phyloP scores from a whole-genome alignment of 2,888 invertebrate species.

The Heliconius ismenius region DNA sequence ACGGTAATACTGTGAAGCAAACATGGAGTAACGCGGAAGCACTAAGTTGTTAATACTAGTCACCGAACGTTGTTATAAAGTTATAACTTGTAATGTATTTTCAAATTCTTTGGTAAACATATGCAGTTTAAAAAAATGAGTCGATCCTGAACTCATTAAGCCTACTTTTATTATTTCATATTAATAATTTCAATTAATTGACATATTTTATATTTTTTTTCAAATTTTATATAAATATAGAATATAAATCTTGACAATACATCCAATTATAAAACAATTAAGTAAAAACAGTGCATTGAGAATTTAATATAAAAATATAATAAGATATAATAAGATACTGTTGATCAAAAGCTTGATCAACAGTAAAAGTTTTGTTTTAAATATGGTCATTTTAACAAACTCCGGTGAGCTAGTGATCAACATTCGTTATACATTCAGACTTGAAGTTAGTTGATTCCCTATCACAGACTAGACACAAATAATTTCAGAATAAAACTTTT shows the following conservation, averaged over 20 bases:
- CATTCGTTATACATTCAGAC: constrained; percentile 34
- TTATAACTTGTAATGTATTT: neutral
- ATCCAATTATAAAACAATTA: neutral
- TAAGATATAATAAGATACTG: neutral
- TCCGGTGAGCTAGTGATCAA: constrained; percentile 34
- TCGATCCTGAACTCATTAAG: constrained; percentile 11
- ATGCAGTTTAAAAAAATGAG: neutral
- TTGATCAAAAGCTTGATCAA: too few species aligned
- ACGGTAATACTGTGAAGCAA: constrained; percentile 55
- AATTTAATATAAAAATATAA: neutral
- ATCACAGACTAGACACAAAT: constrained; percentile 73
- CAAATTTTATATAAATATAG: neutral
- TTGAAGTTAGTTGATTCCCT: constrained; percentile 50
- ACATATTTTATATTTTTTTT: neutral
- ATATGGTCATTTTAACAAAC: neutral
- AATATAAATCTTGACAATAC: neutral
- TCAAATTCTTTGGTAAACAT: constrained; percentile 23
- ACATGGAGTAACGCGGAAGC: constrained; percentile 40
- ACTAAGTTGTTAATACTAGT: constrained; percentile 31
- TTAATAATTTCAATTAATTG: constrained; percentile 11
- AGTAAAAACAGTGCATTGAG: too few species aligned
- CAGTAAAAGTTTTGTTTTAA: neutral
- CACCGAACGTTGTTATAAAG: constrained; percentile 16
- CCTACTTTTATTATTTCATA: neutral
- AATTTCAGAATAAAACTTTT: constrained; percentile 38